A percentile compares a stretch with the other conserved stretches of the same genome.
Evolutionary conservation across 1,140 invertebrate genomes (phyloP).

Genomic region (Tribolium castaneum): DNA sequence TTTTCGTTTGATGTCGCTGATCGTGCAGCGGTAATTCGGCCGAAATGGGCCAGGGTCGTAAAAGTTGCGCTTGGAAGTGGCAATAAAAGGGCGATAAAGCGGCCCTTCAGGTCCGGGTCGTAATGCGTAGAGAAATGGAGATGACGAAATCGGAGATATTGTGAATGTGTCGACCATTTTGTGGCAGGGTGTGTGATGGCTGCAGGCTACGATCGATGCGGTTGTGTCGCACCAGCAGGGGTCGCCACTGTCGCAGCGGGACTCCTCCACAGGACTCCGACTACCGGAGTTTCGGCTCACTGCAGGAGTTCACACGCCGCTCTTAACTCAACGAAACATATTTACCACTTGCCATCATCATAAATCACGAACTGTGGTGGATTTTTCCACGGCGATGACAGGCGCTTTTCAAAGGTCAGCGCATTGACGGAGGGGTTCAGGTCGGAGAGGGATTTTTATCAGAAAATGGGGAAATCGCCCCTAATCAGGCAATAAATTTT

Average conservation of each 20-base stretch:
- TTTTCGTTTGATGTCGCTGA: background rate
- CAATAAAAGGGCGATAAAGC: conserved; percentile 24
- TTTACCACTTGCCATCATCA: conserved; percentile 24
- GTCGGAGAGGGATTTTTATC: no score
- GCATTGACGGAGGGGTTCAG: no score
- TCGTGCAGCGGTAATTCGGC: no score
- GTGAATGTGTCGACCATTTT: conserved; percentile 56
- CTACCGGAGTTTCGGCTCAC: conserved; percentile 35
- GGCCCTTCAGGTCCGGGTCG: conserved; percentile 12
- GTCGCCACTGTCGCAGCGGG: conserved; percentile 58
- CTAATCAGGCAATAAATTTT: no score
- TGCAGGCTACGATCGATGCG: conserved; percentile 54
- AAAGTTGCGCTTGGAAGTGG: background rate
- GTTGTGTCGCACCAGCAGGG: conserved; percentile 55
- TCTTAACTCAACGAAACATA: background rate
- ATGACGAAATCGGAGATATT: conserved; percentile 45
- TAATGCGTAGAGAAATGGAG: conserved; percentile 7
- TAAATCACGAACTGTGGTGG: background rate
- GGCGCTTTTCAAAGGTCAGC: background rate
- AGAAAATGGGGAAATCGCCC: no score
- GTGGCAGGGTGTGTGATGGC: conserved; percentile 51
- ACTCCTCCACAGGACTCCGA: conserved; percentile 49
- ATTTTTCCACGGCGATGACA: background rate
- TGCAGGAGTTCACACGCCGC: conserved; percentile 23
- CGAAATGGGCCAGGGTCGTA: background rate